These are phyloP conservation scores for Cheiracanthium punctorium DNA, from an alignment of 2,888 invertebrate genomes.

Conservation along the genomic window DNA sequence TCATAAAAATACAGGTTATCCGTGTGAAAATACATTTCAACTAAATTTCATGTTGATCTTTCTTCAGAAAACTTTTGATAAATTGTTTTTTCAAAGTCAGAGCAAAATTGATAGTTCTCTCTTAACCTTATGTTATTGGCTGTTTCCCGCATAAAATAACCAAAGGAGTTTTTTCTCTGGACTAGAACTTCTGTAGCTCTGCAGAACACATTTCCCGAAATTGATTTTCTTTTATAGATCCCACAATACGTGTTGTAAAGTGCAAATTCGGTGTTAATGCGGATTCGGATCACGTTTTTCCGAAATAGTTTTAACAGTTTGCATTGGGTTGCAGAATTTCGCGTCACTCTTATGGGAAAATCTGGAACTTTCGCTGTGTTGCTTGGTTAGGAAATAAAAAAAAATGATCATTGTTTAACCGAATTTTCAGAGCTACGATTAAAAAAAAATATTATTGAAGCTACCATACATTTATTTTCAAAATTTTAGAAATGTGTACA, in stretches of 20 bases:
- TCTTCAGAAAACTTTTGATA: not conserved
- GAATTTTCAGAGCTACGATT: too few species aligned
- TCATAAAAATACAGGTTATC: too few species aligned
- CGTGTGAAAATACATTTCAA: too few species aligned
- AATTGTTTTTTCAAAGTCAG: not conserved
- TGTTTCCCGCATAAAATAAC: not conserved
- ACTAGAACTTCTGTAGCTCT: not conserved
- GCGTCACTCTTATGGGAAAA: too few species aligned
- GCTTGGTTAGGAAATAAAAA: too few species aligned
- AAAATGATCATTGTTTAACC: too few species aligned
- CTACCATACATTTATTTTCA: too few species aligned
- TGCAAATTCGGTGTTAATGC: not conserved
- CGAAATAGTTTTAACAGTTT: not conserved
- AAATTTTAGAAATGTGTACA: too few species aligned
- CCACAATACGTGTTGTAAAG: not conserved
- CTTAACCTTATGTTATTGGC: not conserved
- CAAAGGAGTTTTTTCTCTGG: not conserved
- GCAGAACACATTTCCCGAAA: not conserved
- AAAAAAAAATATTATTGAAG: too few species aligned
- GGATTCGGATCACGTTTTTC: not conserved
- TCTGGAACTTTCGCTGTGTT: too few species aligned
- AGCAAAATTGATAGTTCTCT: not conserved
- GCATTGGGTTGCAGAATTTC: too few species aligned
- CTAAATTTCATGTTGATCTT: not conserved
- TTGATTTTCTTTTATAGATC: not conserved